Conservation (phyloP, 2,797 vertebrate species). For the Phoeniculus purpureus region DNA sequence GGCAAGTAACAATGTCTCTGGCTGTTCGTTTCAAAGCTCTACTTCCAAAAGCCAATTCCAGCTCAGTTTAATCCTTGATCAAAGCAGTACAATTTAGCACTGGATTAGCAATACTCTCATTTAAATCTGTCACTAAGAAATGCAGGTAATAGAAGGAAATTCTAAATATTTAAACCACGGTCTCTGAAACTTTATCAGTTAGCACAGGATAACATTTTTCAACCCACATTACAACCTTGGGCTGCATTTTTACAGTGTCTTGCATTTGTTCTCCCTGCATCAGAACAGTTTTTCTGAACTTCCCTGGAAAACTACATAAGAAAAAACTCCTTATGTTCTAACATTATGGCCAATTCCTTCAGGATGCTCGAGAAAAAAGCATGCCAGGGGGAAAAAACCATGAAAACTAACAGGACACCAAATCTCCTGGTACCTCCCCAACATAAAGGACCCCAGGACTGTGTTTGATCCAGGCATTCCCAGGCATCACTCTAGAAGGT, state of each 20-base stretch:
- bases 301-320: neutral
- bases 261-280: neutral
- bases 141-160: conserved; percentile 24
- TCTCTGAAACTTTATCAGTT: neutral
- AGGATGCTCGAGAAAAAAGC: neutral
- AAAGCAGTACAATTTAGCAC: conserved; percentile 60
- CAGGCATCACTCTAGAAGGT: neutral
- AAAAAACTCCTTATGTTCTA: neutral
- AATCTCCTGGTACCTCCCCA: neutral
- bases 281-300: neutral
- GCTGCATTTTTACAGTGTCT: neutral
- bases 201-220: neutral
- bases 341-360: neutral
- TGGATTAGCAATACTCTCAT: conserved; percentile 53
- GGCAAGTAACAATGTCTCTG: neutral
- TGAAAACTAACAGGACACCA: neutral
- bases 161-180: conserved; percentile 3
- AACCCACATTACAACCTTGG: neutral
- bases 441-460: neutral
- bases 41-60: conserved; percentile 34
- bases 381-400: neutral
- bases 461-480: neutral
- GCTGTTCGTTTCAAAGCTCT: conserved; percentile 22
- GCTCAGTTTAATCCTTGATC: conserved; percentile 71
- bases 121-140: conserved; percentile 56